These are phyloP conservation scores for Lutjanus argentimaculatus DNA, from an alignment of 2,797 vertebrate genomes.

Conservation along the genomic window DNA sequence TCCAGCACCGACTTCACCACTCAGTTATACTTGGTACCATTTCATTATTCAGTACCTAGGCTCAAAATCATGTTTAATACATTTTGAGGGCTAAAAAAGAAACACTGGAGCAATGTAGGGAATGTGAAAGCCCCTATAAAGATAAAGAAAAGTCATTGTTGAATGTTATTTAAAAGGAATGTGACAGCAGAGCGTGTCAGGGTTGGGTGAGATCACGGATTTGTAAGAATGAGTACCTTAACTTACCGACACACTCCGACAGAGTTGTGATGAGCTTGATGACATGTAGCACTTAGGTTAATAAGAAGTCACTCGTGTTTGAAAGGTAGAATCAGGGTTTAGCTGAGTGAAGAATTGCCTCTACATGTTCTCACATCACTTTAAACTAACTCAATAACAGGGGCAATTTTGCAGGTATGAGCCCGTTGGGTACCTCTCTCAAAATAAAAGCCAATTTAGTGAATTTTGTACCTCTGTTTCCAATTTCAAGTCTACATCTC, in stretches of 20 bases:
- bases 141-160: background rate
- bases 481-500: conserved; percentile 42
- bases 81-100: conserved; percentile 10
- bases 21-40: background rate
- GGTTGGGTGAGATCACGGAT: background rate
- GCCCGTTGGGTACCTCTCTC: conserved; percentile 33
- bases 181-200: conserved; percentile 1
- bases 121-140: background rate
- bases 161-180: background rate
- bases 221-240: conserved; percentile 32
- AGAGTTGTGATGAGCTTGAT: conserved; percentile 43
- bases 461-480: conserved; percentile 46
- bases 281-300: conserved; percentile 66
- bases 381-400: conserved; percentile 59
- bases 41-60: conserved; percentile 19
- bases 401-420: conserved; percentile 40
- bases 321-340: conserved; percentile 51
- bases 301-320: conserved; percentile 65
- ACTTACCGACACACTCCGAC: conserved; percentile 21
- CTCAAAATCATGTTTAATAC: conserved; percentile 20
- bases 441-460: conserved; percentile 40
- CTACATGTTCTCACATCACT: conserved; percentile 54
- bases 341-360: conserved; percentile 40
- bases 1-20: background rate
- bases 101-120: background rate